Conservation (phyloP, 2,797 vertebrate genomes). For the Phataginus tetradactyla region DNA sequence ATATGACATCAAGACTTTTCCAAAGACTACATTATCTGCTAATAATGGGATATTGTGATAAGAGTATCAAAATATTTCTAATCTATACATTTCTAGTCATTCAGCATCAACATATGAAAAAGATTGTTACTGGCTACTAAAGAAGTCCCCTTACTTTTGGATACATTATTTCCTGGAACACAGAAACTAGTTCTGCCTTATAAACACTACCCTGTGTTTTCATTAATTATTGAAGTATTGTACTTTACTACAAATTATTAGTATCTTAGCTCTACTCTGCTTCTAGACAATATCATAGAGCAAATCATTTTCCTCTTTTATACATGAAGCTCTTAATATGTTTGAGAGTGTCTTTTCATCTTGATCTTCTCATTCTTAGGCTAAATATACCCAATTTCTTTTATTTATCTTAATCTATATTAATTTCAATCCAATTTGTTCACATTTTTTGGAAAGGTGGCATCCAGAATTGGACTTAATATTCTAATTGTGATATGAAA, state of each 20-base stretch:
- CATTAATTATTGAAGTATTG: not conserved
- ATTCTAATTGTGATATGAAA: not conserved
- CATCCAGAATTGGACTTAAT: not conserved
- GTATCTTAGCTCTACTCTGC: not conserved
- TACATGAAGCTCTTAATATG: slow-evolving; percentile 1
- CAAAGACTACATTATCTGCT: not conserved
- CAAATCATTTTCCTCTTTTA: not conserved
- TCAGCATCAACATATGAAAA: not conserved
- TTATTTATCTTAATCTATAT: not conserved
- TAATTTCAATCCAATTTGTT: not conserved
- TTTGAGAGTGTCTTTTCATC: not conserved
- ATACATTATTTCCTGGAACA: not conserved
- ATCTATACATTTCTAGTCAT: not conserved
- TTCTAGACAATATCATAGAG: not conserved
- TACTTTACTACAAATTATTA: not conserved
- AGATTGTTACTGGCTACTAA: not conserved
- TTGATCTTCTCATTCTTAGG: not conserved
- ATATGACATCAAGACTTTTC: not conserved
- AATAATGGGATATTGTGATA: not conserved
- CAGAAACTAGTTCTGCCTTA: not conserved
- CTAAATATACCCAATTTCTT: not conserved
- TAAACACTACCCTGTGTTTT: not conserved
- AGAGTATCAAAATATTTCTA: not conserved
- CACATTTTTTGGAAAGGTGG: not conserved
- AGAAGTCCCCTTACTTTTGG: not conserved